Evolutionary conservation across 1,140 invertebrate genomes (phyloP), one percentile per base, ranked within the genome.

Genomic region (Atta colombica): DNA sequence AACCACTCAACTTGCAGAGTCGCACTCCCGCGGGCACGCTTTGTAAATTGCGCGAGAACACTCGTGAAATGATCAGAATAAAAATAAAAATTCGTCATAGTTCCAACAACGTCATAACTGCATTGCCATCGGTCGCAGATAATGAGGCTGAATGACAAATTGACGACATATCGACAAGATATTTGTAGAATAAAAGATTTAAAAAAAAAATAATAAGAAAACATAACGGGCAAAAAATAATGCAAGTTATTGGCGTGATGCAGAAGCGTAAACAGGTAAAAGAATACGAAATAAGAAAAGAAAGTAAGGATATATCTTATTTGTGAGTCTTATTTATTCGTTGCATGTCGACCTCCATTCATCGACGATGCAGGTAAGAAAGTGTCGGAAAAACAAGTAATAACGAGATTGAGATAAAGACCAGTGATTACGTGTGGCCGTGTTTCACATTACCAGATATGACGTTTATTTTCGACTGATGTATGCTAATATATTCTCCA

Each of bases 391-490:
- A 65, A 77, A 55, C 14, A 61, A 58, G 25, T 21, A 69, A 71
- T 0, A 53, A 35, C 60, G 80, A 63, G 45, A 10, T 25, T 14
- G 72, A 45, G 66, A 88, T 72, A 66, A 88, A 80, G 61, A 85
- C 39, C 58, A 12, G 35, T 35, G 55, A 21, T 55, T 35, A 66
- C 14, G 25, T 60, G 25, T 60, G 77, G 18, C 39, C 21, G 63
- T 66, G 63, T 58, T 45, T 55, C 53, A 39, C 72, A 58, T 21
- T 49, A 6, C 31, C 63, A 55, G 72, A 84, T 85, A 82, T 86
- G 69, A 85, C 89, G 86, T 88, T 92, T 91, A 92, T 91, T 91
- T 87, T 86, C 71, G 68, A 75, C 78, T 87, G 74, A 92, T 91
- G 81, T 63, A 90, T 85, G 86, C 80, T 92, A 90, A 92, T 90